These are phyloP conservation scores for Metellina segmentata DNA, from an alignment of 2,888 invertebrate genomes.

Conservation along the genomic window DNA sequence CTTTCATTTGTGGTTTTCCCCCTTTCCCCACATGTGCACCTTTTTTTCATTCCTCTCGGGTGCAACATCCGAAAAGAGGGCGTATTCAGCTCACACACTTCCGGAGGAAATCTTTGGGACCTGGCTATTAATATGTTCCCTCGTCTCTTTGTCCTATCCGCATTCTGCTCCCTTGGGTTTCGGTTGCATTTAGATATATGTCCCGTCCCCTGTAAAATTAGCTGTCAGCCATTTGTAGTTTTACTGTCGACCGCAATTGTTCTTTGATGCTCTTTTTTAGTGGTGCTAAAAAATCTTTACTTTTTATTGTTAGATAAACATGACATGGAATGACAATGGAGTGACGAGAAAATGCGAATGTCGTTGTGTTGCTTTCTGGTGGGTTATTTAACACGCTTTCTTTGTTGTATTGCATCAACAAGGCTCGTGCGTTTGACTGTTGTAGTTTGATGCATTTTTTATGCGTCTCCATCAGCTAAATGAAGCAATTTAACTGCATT, in stretches of 20 bases:
- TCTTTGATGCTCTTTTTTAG: slow-evolving; percentile 24
- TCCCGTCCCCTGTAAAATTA: not conserved
- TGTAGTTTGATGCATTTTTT: not conserved
- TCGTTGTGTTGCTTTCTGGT: not conserved
- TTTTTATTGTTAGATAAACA: slow-evolving; percentile 42
- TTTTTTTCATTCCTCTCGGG: not conserved
- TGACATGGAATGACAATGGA: not conserved
- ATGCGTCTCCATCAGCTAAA: not conserved
- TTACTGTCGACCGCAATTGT: not conserved
- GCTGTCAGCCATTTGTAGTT: not conserved
- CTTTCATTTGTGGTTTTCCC: slow-evolving; percentile 39
- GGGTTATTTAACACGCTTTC: not conserved
- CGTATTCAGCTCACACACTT: slow-evolving; percentile 36
- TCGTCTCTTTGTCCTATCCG: not conserved
- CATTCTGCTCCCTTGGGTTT: not conserved
- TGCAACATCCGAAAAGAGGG: slow-evolving; percentile 58
- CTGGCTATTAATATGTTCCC: slow-evolving; percentile 54
- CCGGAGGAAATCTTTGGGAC: slow-evolving; percentile 51
- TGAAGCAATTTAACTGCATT: not conserved
- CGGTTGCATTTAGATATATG: not conserved
- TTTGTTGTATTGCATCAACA: not conserved
- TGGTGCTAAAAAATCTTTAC: slow-evolving; percentile 14
- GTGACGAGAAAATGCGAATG: too few species aligned
- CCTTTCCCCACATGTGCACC: not conserved
- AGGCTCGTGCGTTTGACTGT: not conserved